phyloP scores from a whole-genome alignment of 2,888 invertebrate genomes.

The Morinoia aosen region DNA sequence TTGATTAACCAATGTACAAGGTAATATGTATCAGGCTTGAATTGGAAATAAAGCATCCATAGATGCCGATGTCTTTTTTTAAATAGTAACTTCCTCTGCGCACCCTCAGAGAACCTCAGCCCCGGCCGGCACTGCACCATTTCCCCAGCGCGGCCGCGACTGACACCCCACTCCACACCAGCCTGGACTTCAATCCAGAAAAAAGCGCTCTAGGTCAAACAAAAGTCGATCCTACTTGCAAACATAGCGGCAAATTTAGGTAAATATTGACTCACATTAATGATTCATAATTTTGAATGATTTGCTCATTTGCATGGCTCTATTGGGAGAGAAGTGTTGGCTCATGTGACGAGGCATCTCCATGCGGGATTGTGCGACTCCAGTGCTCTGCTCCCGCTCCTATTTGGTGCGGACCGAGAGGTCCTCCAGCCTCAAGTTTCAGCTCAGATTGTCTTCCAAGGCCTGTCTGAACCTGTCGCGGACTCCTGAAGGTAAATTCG shows the following conservation, averaged over 20 bases:
- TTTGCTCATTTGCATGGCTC: constrained; percentile 51
- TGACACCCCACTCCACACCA: background rate
- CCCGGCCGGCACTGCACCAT: background rate
- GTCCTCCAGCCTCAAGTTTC: constrained; percentile 1
- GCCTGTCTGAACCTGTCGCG: background rate
- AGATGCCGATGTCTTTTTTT: too few species aligned
- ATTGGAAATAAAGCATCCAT: too few species aligned
- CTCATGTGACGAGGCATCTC: constrained; percentile 53
- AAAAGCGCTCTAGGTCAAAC: constrained; percentile 36
- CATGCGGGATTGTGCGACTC: background rate
- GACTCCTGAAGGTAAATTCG: background rate
- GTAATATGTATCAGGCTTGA: too few species aligned
- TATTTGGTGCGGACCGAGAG: background rate
- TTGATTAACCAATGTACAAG: too few species aligned
- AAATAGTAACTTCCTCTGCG: too few species aligned
- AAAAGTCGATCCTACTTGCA: constrained; percentile 50
- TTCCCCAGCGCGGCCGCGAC: background rate
- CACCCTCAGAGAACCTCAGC: background rate
- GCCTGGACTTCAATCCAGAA: constrained; percentile 19
- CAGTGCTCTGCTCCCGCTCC: constrained; percentile 1
- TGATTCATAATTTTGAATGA: constrained; percentile 51
- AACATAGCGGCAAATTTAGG: constrained; percentile 44
- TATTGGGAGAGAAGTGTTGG: constrained; percentile 51
- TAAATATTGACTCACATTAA: constrained; percentile 51
- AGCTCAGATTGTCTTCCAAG: background rate